A percentile compares a stretch with the other conserved stretches of the same genome.
These are phyloP conservation scores for Macrophya annulata DNA, from an alignment of 2,888 invertebrate species.

Conservation along the genomic window DNA sequence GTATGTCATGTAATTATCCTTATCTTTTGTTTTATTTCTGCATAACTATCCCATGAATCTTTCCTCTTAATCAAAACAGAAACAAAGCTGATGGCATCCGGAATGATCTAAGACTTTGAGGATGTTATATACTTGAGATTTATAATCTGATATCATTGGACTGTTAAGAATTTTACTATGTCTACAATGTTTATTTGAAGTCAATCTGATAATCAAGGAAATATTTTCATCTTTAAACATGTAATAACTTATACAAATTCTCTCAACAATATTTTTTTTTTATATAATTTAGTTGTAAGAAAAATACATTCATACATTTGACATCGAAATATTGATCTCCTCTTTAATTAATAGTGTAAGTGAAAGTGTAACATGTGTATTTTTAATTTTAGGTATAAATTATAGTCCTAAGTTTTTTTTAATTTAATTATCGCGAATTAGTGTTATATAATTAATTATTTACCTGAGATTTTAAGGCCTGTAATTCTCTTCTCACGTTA, in stretches of 20 bases:
- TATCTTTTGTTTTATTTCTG: conserved; percentile 51
- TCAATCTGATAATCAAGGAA: background rate
- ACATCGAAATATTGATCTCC: no score
- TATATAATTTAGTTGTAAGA: background rate
- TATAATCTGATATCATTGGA: background rate
- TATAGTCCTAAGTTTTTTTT: background rate
- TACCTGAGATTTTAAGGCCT: conserved; percentile 70
- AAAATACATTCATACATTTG: no score
- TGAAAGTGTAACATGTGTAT: background rate
- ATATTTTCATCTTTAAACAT: background rate
- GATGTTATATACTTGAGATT: background rate
- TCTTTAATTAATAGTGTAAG: no score
- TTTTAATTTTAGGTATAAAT: background rate
- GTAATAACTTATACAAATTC: background rate
- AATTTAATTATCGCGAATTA: background rate
- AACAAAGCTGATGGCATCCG: conserved; percentile 34
- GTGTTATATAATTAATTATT: conserved; percentile 39
- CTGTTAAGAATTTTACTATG: background rate
- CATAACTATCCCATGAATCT: conserved; percentile 42
- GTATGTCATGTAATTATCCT: conserved; percentile 29
- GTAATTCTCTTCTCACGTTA: conserved; percentile 68
- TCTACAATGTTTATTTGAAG: background rate
- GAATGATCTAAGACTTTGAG: conserved; percentile 1
- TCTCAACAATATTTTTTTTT: background rate
- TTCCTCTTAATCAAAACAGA: conserved; percentile 38